Evolutionary conservation across 2,888 invertebrate species (phyloP).

Genomic region (Lasioglossum oenotherae): DNA sequence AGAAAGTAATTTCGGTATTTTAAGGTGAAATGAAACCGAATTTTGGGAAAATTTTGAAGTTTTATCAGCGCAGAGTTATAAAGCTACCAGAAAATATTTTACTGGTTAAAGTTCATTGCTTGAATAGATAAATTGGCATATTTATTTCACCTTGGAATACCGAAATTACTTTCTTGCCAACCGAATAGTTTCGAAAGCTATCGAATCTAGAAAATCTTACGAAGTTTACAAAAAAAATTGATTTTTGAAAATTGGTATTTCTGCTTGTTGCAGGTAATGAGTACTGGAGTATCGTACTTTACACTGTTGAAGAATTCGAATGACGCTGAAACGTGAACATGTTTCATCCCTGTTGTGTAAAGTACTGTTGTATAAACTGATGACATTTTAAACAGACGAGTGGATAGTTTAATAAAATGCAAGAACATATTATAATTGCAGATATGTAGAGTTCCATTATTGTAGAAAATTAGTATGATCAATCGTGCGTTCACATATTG

Average conservation of each 20-base stretch:
- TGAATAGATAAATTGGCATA: no score
- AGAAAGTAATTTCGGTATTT: no score
- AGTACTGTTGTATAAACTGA: neutral
- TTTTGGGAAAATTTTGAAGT: no score
- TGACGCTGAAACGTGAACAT: neutral
- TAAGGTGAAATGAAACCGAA: no score
- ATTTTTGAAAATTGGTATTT: neutral
- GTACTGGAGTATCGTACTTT: constrained; percentile 59
- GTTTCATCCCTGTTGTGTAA: neutral
- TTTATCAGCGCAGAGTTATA: no score
- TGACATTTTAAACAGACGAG: neutral
- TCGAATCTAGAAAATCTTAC: neutral
- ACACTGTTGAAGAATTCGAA: constrained; percentile 29
- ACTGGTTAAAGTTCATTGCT: no score
- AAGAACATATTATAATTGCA: neutral
- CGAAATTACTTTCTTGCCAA: no score
- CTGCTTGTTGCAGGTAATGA: constrained; percentile 31
- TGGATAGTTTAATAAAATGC: neutral
- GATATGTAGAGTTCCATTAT: neutral
- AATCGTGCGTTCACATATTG: neutral
- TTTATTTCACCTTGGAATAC: no score
- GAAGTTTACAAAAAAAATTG: neutral
- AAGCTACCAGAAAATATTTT: no score
- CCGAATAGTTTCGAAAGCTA: neutral
- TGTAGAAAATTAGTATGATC: neutral